Evolutionary conservation across 2,797 vertebrate species (phyloP).

Genomic region (Girardinus metallicus): DNA sequence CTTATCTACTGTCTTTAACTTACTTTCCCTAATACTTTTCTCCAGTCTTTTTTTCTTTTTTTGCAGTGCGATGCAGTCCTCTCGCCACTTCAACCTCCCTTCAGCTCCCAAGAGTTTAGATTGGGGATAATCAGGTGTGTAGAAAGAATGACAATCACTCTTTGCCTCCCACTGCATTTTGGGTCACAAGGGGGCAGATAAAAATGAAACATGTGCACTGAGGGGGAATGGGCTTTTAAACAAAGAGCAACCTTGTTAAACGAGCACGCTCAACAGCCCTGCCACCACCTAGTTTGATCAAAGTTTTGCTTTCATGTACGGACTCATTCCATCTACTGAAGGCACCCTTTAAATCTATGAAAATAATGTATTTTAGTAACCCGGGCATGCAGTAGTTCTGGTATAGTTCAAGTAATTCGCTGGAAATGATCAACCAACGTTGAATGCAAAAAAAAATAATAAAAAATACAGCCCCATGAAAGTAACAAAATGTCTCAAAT

Average conservation of each 20-base stretch:
- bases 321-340: constrained; percentile 29
- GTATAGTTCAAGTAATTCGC: neutral
- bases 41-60: constrained; percentile 20
- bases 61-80: constrained; percentile 41
- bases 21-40: constrained; percentile 48
- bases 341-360: constrained; percentile 27
- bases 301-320: constrained; percentile 51
- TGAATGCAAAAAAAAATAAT: neutral
- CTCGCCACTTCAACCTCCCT: constrained; percentile 18
- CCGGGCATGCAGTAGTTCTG: neutral
- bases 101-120: constrained; percentile 12
- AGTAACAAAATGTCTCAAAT: neutral
- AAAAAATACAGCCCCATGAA: neutral
- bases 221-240: constrained; percentile 46
- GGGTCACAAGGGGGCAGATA: constrained; percentile 51
- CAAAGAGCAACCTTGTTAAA: constrained; percentile 54
- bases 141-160: constrained; percentile 60
- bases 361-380: constrained; percentile 13
- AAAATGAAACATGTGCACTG: constrained; percentile 48
- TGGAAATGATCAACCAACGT: neutral
- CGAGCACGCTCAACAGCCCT: constrained; percentile 27
- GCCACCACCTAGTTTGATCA: constrained; percentile 51
- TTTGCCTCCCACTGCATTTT: constrained; percentile 51
- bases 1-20: constrained; percentile 54
- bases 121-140: constrained; percentile 65